Base-by-base conservation (phyloP, 2,113 vertebrate species). In the Anarrhichthys ocellatus region DNA sequence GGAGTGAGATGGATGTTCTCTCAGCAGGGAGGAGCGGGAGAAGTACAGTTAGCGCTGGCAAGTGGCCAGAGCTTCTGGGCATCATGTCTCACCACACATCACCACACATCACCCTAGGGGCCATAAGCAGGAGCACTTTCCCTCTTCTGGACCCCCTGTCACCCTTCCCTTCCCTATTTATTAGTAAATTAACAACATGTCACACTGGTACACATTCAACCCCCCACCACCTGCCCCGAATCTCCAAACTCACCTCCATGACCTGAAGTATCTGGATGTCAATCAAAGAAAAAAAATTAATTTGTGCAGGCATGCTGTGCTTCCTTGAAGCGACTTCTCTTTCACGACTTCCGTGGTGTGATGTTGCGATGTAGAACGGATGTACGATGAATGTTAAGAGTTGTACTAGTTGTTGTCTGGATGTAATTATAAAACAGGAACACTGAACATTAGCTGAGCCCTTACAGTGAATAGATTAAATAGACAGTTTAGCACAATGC, bases 1-100 rank as follows among this genome's bases (percentile, higher is more conserved):
- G 94, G 94, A 94, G 92, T 93, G 95, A 98, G 96, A 97, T 97
- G 96, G 96, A 98, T 97, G 96, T 93, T 94, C 94, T 96, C 94
- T 94, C 95, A 94, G 95, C 94, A 89, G 96, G 92, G 85, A 80
- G 93, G 96, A 96, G 92, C 71, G 82, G 95, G 94, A 95, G 94
- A 95, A 95, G 95, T 97, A 96, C 95, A 97, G 96, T 97, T 95
- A 95, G 94, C 89, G 82, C 91, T 97, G 96, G 96, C 96, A 92
- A 92, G 90, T 93, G 94, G 95, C 96, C 96, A 97, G 92, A 82
- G 91, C 92, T 94, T 82, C 81, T 91, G 91, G 93, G 82, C 67
- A 85, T 87, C 88, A 86, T 90, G 81, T 86, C 86, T 71, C 82
- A 75, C 32, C 83, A 58, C 78, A 69, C 76, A 78, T 89, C 92